Evolutionary conservation across 2,113 vertebrate species (phyloP), one percentile per base, ranked within the genome.

Genomic region (Percina caprodes): DNA sequence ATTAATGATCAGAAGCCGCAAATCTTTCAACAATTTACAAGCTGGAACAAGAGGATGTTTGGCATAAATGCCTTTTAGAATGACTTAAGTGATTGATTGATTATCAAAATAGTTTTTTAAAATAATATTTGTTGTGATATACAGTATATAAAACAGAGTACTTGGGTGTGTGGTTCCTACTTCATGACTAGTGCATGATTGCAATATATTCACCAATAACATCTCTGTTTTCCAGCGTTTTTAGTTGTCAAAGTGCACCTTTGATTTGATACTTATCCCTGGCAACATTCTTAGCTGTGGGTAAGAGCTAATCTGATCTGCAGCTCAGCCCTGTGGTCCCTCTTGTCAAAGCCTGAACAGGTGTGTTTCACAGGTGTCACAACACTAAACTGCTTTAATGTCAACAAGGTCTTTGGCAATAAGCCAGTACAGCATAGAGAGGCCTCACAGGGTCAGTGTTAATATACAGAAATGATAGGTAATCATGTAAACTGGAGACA

Each of bases 281-380:
- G 12, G 3, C 6, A 3, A 0, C 21, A 30, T 66, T 48, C 15
- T 49, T 30, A n/a, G n/a, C 63, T 69, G 45, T 18, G 13, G 21
- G 18, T 74, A 55, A 51, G 56, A 74, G 79, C 24, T 16, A 59
- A 76, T 65, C 69, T 56, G 65, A 62, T 42, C 62, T 51, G 69
- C 46, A 1, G 58, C 82, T 77, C 21, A 56, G 45, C 72, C 82
- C 66, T 6, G 3, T 74, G 80, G 24, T 59, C 39, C 70, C 24
- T 49, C 33, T 21, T 66, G 74, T 83, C 14, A 83, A 54, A 77
- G 63, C 21, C 23, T 23, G 51, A 85, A 83, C 89, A 92, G 80
- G 87, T 90, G 86, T 63, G 82, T 83, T 77, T 78, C 80, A 63
- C 80, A 82, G 74, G 74, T 83, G 80, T 83, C 73, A 60, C 66